Conservation (phyloP, 2,888 invertebrate species). For the Anorthoa munda region DNA sequence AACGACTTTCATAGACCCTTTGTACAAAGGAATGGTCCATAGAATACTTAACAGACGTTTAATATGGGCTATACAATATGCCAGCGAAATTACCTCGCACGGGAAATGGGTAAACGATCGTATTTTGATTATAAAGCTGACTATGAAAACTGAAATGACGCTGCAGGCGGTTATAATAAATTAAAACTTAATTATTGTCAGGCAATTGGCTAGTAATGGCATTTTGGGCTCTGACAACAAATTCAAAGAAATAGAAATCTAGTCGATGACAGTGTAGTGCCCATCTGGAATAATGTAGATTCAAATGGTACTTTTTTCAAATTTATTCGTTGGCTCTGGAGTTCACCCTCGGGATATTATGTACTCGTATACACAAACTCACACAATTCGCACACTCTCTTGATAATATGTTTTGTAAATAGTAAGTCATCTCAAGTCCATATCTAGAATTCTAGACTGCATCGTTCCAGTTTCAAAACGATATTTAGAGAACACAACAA, state of each 20-base stretch:
- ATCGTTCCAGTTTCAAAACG: neutral
- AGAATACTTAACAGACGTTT: slow-evolving; percentile 22
- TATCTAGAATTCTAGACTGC: no score
- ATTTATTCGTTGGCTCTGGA: no score
- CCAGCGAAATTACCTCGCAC: slow-evolving; percentile 1
- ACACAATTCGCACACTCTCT: neutral
- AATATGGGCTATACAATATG: neutral
- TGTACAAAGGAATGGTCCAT: neutral
- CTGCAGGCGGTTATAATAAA: slow-evolving; percentile 14
- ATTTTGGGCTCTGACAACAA: neutral
- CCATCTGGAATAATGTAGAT: no score
- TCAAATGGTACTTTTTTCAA: no score
- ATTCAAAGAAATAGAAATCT: neutral
- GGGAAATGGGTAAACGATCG: neutral
- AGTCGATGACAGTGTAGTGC: neutral
- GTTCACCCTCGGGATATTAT: no score
- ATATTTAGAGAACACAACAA: neutral
- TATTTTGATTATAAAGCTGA: neutral
- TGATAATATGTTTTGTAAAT: neutral
- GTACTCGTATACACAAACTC: no score
- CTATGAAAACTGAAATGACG: slow-evolving; percentile 13
- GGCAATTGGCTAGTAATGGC: slow-evolving; percentile 1
- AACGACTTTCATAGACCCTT: slow-evolving; percentile 34
- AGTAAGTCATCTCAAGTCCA: neutral
- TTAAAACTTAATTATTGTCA: slow-evolving; percentile 30